phyloP scores from a whole-genome alignment of 64 coral and sea anemone genomes.

The Dendronephthya gigantea region DNA sequence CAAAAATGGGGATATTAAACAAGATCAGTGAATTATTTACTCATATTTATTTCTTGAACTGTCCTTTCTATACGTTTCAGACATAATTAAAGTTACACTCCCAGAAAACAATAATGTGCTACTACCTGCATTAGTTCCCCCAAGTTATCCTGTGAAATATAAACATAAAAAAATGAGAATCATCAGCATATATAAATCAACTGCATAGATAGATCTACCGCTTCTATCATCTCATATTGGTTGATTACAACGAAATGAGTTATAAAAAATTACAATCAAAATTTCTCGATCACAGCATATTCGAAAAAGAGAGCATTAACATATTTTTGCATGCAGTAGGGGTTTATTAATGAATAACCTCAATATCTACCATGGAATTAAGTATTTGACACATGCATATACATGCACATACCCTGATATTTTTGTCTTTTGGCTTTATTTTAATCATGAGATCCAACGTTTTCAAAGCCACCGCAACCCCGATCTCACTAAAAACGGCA shows the following conservation, averaged over 20 bases:
- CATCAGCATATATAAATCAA: background rate
- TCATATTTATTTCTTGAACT: background rate
- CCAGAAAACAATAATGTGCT: background rate
- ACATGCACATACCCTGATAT: conserved; percentile 27
- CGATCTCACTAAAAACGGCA: conserved; percentile 46
- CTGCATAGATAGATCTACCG: background rate
- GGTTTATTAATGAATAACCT: too few relatives aligned
- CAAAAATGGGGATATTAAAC: conserved; percentile 16
- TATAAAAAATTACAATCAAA: too few relatives aligned
- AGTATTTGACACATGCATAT: too few relatives aligned
- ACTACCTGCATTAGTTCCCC: background rate
- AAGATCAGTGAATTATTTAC: background rate
- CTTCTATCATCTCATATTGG: background rate
- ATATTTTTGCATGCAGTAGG: too few relatives aligned
- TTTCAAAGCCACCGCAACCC: conserved; percentile 60
- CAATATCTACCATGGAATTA: too few relatives aligned
- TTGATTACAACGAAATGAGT: too few relatives aligned
- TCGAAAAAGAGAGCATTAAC: too few relatives aligned
- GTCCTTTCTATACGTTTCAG: too few relatives aligned
- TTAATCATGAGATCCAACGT: conserved; percentile 59
- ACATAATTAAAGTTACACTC: too few relatives aligned
- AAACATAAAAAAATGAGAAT: too few relatives aligned
- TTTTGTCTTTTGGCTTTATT: conserved; percentile 40
- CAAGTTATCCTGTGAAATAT: background rate
- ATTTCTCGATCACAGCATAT: too few relatives aligned